Evolutionary conservation across 2,797 vertebrate species (phyloP).

Genomic region (Takifugu rubripes): DNA sequence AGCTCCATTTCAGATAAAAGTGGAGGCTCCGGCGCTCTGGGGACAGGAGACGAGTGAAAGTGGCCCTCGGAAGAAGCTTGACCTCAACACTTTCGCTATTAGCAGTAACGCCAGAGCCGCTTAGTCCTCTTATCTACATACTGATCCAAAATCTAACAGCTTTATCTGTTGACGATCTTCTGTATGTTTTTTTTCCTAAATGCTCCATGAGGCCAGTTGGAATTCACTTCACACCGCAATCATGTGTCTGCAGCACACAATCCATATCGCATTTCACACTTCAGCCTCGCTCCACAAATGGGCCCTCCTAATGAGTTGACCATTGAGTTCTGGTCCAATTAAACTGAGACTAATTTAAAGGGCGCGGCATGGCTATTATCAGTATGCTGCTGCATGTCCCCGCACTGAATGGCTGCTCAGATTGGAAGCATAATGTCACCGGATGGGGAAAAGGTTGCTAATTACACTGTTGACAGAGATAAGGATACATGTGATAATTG

Average conservation of each 20-base stretch:
- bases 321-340: slow-evolving; percentile 41
- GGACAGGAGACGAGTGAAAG: slow-evolving; percentile 45
- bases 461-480: slow-evolving; percentile 50
- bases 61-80: slow-evolving; percentile 28
- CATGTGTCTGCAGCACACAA: slow-evolving; percentile 26
- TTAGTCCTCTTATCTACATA: slow-evolving; percentile 55
- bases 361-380: slow-evolving; percentile 36
- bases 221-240: slow-evolving; percentile 19
- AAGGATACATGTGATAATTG: slow-evolving; percentile 30
- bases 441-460: slow-evolving; percentile 42
- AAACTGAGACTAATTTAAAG: slow-evolving; percentile 39
- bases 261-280: slow-evolving; percentile 32
- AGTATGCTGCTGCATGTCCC: slow-evolving; percentile 26
- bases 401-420: slow-evolving; percentile 33
- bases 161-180: slow-evolving; percentile 44
- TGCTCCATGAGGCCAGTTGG: slow-evolving; percentile 23
- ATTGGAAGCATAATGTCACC: slow-evolving; percentile 39
- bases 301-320: slow-evolving; percentile 37
- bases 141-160: slow-evolving; percentile 44
- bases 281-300: slow-evolving; percentile 21
- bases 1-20: slow-evolving; percentile 71
- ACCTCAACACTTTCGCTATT: slow-evolving; percentile 47
- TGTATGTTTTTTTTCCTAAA: slow-evolving; percentile 17
- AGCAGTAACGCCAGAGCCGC: slow-evolving; percentile 37
- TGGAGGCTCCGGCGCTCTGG: slow-evolving; percentile 46